These are phyloP conservation scores for Xestia c-nigrum DNA, from an alignment of 2,888 invertebrate genomes.

Conservation along the genomic window DNA sequence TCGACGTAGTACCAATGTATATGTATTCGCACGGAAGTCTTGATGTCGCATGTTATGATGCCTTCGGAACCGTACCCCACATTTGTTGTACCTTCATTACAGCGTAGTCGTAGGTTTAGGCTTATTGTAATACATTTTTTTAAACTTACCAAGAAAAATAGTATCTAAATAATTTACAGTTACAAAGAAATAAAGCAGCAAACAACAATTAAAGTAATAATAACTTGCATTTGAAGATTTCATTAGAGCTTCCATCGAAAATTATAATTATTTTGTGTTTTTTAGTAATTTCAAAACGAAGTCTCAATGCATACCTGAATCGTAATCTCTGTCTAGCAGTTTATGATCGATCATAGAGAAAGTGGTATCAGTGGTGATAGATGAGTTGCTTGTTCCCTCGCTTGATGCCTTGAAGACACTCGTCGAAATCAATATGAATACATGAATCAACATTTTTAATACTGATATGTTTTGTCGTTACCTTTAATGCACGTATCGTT, in stretches of 20 bases:
- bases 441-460: constrained; percentile 16
- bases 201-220: not conserved
- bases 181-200: not conserved
- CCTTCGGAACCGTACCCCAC: constrained; percentile 17
- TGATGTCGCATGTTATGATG: constrained; percentile 14
- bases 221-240: not conserved
- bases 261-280: not conserved
- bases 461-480: not conserved
- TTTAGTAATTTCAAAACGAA: not conserved
- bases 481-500: not conserved
- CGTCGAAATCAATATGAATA: not conserved
- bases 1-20: constrained; percentile 20
- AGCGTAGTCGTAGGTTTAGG: not conserved
- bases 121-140: not conserved
- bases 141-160: not conserved
- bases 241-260: not conserved
- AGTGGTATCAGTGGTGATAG: not conserved
- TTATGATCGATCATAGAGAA: not conserved
- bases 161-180: not conserved
- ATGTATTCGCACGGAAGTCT: not conserved
- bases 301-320: constrained; percentile 17
- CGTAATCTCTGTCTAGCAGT: not conserved
- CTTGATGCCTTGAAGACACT: constrained; percentile 12
- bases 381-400: not conserved
- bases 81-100: constrained; percentile 10